Evolutionary conservation across 1,140 invertebrate genomes (phyloP).

Genomic region (Bombus cullumanus): DNA sequence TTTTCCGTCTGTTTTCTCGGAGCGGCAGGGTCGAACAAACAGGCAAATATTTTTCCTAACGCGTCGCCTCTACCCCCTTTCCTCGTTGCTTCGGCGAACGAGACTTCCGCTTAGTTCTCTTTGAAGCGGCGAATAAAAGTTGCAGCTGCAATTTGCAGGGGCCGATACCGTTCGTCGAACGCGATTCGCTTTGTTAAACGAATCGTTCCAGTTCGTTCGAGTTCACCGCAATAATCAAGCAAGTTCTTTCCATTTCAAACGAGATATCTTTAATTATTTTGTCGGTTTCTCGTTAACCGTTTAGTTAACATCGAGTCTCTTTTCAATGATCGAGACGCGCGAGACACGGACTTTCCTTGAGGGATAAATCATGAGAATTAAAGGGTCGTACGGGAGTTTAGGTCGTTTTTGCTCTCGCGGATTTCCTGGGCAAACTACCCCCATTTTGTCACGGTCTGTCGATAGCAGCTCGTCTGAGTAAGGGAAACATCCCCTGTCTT

Average conservation of each 20-base stretch:
- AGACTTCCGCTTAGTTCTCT: neutral
- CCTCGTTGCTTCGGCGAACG: neutral
- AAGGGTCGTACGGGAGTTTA: constrained; percentile 11
- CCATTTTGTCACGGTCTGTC: constrained; percentile 67
- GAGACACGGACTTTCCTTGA: neutral
- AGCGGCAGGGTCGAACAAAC: constrained; percentile 10
- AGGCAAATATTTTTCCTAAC: constrained; percentile 30
- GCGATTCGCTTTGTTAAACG: neutral
- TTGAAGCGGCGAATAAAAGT: neutral
- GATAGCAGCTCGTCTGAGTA: constrained; percentile 56
- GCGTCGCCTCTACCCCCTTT: neutral
- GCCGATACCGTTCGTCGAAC: neutral
- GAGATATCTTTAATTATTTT: neutral
- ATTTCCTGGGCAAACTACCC: constrained; percentile 43
- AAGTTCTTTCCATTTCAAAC: neutral
- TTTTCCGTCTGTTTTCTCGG: constrained; percentile 6
- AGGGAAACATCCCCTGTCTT: constrained; percentile 50
- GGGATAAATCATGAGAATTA: constrained; percentile 55
- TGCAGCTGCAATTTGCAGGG: neutral
- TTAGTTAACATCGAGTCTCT: neutral
- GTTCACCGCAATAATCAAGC: no score
- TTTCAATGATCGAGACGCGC: neutral
- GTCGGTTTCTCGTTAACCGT: no score
- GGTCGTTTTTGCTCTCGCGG: constrained; percentile 26
- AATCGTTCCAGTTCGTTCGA: no score